Evolutionary conservation across 2,888 invertebrate species (phyloP).

Genomic region (Hemistola chrysoprasaria): DNA sequence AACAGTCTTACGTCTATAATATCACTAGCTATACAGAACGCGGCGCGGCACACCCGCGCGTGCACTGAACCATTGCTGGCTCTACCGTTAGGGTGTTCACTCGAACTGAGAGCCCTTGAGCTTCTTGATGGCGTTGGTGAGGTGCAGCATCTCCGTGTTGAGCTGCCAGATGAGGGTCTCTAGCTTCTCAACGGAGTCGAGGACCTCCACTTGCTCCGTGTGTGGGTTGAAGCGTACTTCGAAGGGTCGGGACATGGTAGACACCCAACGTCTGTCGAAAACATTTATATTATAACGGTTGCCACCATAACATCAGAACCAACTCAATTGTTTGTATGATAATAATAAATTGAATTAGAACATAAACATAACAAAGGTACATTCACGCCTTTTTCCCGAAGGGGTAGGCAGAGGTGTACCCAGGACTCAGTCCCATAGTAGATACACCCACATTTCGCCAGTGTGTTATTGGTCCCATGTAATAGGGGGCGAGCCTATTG

Average conservation of each 20-base stretch:
- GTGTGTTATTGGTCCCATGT: no score
- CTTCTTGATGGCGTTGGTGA: slow-evolving; percentile 94
- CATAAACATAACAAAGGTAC: no score
- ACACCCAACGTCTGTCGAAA: slow-evolving; percentile 90
- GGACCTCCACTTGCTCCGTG: slow-evolving; percentile 96
- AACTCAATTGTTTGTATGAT: no score
- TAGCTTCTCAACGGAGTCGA: slow-evolving; percentile 95
- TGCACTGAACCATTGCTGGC: slow-evolving; percentile 65
- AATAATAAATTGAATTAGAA: no score
- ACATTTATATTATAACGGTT: not conserved
- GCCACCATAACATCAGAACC: no score
- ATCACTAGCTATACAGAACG: slow-evolving; percentile 80
- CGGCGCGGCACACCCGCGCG: slow-evolving; percentile 56
- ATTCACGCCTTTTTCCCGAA: no score
- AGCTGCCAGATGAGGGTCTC: slow-evolving; percentile 92
- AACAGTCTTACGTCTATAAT: slow-evolving; percentile 75
- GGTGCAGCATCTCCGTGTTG: slow-evolving; percentile 93
- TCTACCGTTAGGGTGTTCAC: slow-evolving; percentile 56
- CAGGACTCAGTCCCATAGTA: no score
- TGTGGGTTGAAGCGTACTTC: slow-evolving; percentile 99
- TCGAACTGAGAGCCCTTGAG: slow-evolving; percentile 86
- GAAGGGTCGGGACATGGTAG: slow-evolving; percentile 97
- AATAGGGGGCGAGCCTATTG: no score
- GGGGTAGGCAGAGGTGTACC: no score
- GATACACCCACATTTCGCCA: no score